Conservation (phyloP, 2,888 invertebrate genomes). For the Caenorhabditis sp. region DNA sequence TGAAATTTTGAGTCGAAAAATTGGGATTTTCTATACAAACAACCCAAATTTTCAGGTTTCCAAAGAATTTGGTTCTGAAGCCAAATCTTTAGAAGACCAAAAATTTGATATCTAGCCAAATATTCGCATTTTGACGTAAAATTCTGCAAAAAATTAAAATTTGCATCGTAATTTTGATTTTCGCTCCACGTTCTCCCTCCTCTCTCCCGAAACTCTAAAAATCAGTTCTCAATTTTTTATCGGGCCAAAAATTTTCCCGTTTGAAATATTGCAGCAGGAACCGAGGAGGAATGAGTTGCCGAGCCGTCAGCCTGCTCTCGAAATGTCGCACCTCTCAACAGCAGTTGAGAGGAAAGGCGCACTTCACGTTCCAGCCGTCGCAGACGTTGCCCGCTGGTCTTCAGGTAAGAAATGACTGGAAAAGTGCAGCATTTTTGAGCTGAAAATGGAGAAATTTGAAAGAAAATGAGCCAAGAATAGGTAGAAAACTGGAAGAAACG, state of each 20-base stretch:
- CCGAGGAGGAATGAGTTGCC: slow-evolving; percentile 30
- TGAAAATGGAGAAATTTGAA: not conserved
- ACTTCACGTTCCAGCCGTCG: slow-evolving; percentile 79
- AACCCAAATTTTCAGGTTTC: not conserved
- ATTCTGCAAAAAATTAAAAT: no score
- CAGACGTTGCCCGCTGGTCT: slow-evolving; percentile 64
- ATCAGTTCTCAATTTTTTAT: not conserved
- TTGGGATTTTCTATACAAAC: no score
- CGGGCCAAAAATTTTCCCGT: not conserved
- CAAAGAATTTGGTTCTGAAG: no score
- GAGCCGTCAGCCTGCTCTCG: slow-evolving; percentile 46
- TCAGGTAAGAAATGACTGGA: not conserved
- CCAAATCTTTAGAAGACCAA: no score
- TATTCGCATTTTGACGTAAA: no score
- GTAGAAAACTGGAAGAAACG: no score
- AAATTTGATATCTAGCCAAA: no score
- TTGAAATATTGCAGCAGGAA: not conserved
- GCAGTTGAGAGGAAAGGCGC: slow-evolving; percentile 67
- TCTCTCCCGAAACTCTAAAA: not conserved
- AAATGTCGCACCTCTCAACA: slow-evolving; percentile 19
- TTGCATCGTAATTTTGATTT: not conserved
- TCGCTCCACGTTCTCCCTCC: not conserved
- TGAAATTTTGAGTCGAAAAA: no score
- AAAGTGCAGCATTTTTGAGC: not conserved
- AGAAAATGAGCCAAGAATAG: no score